A percentile compares a stretch with the other conserved stretches of the same genome.
These are phyloP conservation scores for Galeruca laticollis DNA, from an alignment of 2,888 invertebrate species.

Conservation along the genomic window DNA sequence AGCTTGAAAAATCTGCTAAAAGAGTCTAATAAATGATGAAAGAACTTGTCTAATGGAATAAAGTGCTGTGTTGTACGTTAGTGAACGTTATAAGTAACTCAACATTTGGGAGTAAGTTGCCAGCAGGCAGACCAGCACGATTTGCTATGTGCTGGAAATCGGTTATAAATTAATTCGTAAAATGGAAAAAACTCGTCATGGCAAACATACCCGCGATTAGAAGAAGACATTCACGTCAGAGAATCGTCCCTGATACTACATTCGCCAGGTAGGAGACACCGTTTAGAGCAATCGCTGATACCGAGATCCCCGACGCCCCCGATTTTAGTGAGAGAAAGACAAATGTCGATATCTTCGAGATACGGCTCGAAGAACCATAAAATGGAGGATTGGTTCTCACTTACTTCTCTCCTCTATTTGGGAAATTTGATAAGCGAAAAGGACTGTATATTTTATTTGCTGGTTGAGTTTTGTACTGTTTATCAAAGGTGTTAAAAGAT, in stretches of 20 bases:
- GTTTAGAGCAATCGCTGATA: conserved; percentile 66
- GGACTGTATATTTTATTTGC: too few relatives aligned
- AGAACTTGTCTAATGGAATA: conserved; percentile 44
- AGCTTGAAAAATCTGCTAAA: conserved; percentile 46
- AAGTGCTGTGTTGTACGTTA: conserved; percentile 48
- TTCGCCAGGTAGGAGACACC: conserved; percentile 61
- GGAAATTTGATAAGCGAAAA: too few relatives aligned
- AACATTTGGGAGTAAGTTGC: conserved; percentile 56
- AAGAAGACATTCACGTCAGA: conserved; percentile 62
- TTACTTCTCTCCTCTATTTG: too few relatives aligned
- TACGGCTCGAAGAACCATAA: conserved; percentile 63
- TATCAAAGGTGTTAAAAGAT: too few relatives aligned
- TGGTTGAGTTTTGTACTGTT: too few relatives aligned
- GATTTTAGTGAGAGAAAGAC: conserved; percentile 63
- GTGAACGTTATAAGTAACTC: conserved; percentile 47
- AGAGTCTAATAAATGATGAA: conserved; percentile 49
- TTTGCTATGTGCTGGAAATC: conserved; percentile 64
- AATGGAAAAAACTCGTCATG: conserved; percentile 67
- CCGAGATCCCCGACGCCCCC: conserved; percentile 68
- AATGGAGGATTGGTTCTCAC: too few relatives aligned
- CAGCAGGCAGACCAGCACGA: conserved; percentile 60
- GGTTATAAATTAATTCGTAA: conserved; percentile 57
- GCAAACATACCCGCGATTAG: conserved; percentile 61
- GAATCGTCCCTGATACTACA: conserved; percentile 50
- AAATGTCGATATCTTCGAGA: conserved; percentile 63